Percentiles rank a stretch among this genome's conserved stretches.
Conservation (phyloP, 2,797 vertebrate genomes). For the Sorex maritimensis region DNA sequence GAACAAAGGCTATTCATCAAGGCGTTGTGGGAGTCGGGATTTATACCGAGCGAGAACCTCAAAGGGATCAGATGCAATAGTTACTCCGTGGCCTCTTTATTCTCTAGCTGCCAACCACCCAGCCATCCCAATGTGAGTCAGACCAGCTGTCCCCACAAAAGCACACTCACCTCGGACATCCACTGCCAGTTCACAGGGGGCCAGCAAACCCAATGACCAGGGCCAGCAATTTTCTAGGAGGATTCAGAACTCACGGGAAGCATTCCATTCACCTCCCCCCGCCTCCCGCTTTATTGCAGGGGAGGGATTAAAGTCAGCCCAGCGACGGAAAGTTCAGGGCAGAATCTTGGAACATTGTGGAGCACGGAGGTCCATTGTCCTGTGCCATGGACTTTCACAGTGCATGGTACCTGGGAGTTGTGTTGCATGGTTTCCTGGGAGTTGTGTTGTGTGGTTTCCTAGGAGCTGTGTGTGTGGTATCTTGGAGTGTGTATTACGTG, state of each 20-base stretch:
- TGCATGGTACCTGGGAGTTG: too few species aligned
- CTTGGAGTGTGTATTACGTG: too few species aligned
- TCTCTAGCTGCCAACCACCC: conserved; percentile 40
- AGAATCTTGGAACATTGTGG: background rate
- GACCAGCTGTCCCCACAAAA: background rate
- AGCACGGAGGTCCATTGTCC: too few species aligned
- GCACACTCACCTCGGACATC: background rate
- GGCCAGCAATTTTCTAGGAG: conserved; percentile 2
- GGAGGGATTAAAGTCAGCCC: conserved; percentile 19
- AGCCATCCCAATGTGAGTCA: conserved; percentile 14
- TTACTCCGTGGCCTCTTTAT: conserved; percentile 15
- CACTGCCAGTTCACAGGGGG: background rate
- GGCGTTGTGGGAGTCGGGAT: conserved; percentile 46
- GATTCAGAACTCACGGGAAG: background rate
- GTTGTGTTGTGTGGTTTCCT: too few species aligned
- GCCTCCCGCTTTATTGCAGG: background rate
- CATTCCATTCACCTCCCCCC: background rate
- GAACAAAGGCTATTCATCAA: conserved; percentile 60
- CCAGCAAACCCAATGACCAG: background rate
- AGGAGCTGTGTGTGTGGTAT: too few species aligned
- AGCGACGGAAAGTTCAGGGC: background rate
- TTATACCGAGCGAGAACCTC: conserved; percentile 43
- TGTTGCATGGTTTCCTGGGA: too few species aligned
- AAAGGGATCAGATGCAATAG: conserved; percentile 26
- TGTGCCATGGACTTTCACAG: too few species aligned